A percentile compares a stretch with the other conserved stretches of the same genome.
phyloP scores from a whole-genome alignment of 2,797 vertebrate species.

The Lepidocolaptes lacrymiger region DNA sequence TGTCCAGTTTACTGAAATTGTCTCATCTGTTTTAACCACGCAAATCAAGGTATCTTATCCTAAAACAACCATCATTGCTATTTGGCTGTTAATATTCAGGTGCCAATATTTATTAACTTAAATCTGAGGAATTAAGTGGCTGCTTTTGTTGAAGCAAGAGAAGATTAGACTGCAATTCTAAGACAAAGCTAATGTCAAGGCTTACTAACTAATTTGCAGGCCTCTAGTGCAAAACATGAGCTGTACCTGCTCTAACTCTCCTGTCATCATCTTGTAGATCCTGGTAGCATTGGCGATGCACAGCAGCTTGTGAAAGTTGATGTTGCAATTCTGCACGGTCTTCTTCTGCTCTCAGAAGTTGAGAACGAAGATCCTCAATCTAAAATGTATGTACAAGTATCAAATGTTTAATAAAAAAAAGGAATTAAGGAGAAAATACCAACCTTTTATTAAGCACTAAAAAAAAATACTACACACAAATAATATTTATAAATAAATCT shows the following conservation, averaged over 20 bases:
- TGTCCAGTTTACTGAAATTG: background rate
- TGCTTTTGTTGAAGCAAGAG: background rate
- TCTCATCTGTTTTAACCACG: background rate
- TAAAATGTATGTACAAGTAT: conserved; percentile 59
- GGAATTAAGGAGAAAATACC: background rate
- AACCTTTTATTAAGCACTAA: background rate
- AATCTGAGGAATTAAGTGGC: background rate
- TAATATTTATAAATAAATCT: background rate
- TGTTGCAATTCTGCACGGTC: conserved; percentile 81
- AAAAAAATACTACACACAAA: background rate
- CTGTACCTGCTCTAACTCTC: conserved; percentile 73
- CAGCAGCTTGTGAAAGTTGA: conserved; percentile 74
- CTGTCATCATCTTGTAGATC: conserved; percentile 75
- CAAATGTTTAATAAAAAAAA: background rate
- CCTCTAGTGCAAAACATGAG: background rate
- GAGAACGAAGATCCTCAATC: conserved; percentile 87
- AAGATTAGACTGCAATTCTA: background rate
- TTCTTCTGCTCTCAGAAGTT: conserved; percentile 83
- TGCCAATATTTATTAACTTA: background rate
- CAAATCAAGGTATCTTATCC: background rate
- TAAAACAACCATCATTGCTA: background rate
- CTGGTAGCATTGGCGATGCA: conserved; percentile 67
- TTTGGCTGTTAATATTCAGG: background rate
- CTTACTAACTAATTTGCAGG: background rate
- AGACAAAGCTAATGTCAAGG: background rate